phyloP scores from a whole-genome alignment of 2,797 vertebrate species.

The Crenuchus spilurus region DNA sequence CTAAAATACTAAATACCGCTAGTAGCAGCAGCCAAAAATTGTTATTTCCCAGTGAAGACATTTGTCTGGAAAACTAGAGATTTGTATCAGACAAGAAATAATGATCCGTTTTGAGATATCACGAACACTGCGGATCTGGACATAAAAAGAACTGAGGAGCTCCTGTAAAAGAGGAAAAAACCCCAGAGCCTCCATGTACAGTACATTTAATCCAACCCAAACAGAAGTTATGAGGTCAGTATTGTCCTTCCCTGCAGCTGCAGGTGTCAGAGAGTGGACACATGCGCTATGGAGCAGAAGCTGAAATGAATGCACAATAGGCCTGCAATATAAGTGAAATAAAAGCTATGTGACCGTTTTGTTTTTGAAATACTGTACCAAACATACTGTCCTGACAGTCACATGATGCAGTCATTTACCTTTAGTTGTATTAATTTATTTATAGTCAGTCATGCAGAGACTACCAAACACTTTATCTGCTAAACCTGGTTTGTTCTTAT shows the following conservation, averaged over 20 bases:
- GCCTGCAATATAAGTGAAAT: not conserved
- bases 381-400: not conserved
- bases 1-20: no score
- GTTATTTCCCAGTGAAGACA: no score
- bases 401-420: not conserved
- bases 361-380: not conserved
- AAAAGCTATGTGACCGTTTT: not conserved
- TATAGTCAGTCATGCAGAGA: not conserved
- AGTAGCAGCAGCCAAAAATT: no score
- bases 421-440: not conserved
- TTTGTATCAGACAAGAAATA: no score
- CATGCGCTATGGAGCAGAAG: not conserved
- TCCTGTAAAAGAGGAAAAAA: no score
- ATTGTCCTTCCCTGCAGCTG: constrained; percentile 12
- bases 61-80: no score
- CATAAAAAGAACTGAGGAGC: no score
- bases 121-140: no score
- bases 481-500: not conserved
- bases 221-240: not conserved
- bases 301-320: not conserved
- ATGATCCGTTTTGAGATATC: no score
- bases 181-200: no score
- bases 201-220: no score
- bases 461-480: not conserved
- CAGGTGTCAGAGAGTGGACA: not conserved